phyloP scores from a whole-genome alignment of 92 coral and sea anemone genomes.

The Porites lobata region DNA sequence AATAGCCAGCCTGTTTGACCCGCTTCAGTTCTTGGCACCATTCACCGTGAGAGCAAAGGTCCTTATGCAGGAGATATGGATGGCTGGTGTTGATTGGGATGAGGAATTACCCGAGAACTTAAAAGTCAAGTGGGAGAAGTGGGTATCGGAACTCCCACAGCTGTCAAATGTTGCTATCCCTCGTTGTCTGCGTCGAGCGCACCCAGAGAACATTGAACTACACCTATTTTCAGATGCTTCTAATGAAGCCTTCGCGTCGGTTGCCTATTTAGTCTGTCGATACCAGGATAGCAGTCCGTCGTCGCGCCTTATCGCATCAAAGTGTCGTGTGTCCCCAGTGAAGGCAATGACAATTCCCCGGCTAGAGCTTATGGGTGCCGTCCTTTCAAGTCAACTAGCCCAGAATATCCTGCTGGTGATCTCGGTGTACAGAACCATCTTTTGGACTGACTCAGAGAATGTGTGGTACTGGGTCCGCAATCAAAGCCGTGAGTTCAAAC shows the following conservation, averaged over 20 bases:
- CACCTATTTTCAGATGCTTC: constrained; percentile 68
- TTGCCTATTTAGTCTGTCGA: constrained; percentile 52
- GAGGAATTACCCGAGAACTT: constrained; percentile 56
- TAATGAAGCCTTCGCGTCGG: constrained; percentile 56
- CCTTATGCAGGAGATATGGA: constrained; percentile 60
- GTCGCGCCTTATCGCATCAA: constrained; percentile 57
- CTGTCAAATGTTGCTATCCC: constrained; percentile 53
- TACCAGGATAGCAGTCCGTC: constrained; percentile 14
- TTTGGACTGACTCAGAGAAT: constrained; percentile 55
- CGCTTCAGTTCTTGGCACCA: constrained; percentile 51
- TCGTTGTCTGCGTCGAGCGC: constrained; percentile 53
- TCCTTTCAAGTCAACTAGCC: constrained; percentile 42
- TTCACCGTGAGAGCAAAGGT: constrained; percentile 50
- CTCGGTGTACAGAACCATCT: constrained; percentile 3
- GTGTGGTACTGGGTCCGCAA: constrained; percentile 65
- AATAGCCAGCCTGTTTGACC: constrained; percentile 61
- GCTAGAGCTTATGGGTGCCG: constrained; percentile 58
- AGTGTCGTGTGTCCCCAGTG: constrained; percentile 48
- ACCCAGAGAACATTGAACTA: constrained; percentile 38
- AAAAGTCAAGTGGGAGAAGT: constrained; percentile 30
- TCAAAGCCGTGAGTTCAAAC: constrained; percentile 52
- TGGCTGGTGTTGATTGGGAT: constrained; percentile 73
- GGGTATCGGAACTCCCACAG: constrained; percentile 53
- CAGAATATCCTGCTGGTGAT: constrained; percentile 23
- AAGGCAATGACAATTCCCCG: constrained; percentile 58